Base-by-base conservation (phyloP, 2,113 vertebrate genomes). In the Embiotoca jacksoni region DNA sequence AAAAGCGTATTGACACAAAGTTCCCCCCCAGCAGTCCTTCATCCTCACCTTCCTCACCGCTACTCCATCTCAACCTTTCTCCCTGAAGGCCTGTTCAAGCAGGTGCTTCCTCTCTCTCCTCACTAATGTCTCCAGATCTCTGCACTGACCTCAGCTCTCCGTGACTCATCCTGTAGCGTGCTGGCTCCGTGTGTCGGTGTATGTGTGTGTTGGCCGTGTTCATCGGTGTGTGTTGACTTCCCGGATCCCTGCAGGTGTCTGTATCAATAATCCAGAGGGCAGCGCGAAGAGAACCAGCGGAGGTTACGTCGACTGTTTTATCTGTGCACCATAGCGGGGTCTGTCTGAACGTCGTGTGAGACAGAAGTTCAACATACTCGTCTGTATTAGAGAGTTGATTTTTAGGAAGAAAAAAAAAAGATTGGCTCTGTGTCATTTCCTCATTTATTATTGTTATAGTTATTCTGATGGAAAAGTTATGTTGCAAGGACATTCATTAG, bases 51-150 rank as follows among this genome's bases (percentile, higher is more conserved):
- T 41, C 52, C 36, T 49, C 64, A 39, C 14, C 0, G 1, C 37
- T 46, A 44, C 41, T 44, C 7, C 7, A n/a, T 16, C 49, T 6
- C 14, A 7, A 11, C 16, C 55, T 15, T 46, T 3, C 7, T 53
- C 32, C 61, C 53, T 30, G 11, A 13, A 63, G 56, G 58, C 47
- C 44, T 7, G 54, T 6, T 23, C 1, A 32, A 87, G 88, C 92
- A 93, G 93, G 90, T 93, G 93, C 88, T 90, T 85, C 54, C 67
- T 63, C 36, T 94, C 89, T 84, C 46, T 81, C 59, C 69, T 76
- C 62, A 16, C 73, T 77, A 78, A 84, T 41, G 67, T 76, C 74
- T 87, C 74, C 23, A 68, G 84, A 80, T 84, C 82, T 82, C n/a
- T 60, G 39, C 80, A 33, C 81, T 91, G 90, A 92, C 88, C 89